Conservation (phyloP, 2,113 vertebrate species). For the Sarotherodon lohbergeri region DNA sequence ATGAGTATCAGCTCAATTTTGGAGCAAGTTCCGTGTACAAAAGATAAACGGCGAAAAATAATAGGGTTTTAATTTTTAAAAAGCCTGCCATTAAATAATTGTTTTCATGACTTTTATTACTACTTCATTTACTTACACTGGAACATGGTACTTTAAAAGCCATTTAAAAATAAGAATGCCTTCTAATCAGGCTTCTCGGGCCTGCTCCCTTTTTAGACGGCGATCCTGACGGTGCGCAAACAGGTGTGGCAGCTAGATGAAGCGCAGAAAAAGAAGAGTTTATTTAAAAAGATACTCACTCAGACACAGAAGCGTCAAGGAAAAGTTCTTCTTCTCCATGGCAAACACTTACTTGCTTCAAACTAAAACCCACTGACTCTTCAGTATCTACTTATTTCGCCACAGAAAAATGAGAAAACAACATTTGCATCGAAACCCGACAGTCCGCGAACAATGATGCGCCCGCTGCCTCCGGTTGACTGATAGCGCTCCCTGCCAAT, state of each 20-base stretch:
- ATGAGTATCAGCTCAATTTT: neutral
- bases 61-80: no score
- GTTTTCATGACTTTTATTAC: neutral
- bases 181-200: neutral
- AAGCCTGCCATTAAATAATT: no score
- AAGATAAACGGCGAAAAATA: neutral
- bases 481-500: constrained; percentile 38
- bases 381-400: accelerated
- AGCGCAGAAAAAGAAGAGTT: neutral
- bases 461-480: neutral
- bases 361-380: neutral
- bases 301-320: neutral
- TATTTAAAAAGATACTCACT: constrained; percentile 38
- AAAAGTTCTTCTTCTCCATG: neutral
- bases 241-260: constrained; percentile 37
- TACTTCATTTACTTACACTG: neutral
- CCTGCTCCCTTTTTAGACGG: neutral
- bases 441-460: neutral
- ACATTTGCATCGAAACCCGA: neutral
- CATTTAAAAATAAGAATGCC: neutral
- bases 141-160: neutral
- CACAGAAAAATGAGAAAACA: neutral
- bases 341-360: neutral
- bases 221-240: neutral
- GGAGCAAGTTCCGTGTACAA: neutral